These are phyloP conservation scores for Brachyptera risi DNA, from an alignment of 2,888 invertebrate species.

Conservation along the genomic window DNA sequence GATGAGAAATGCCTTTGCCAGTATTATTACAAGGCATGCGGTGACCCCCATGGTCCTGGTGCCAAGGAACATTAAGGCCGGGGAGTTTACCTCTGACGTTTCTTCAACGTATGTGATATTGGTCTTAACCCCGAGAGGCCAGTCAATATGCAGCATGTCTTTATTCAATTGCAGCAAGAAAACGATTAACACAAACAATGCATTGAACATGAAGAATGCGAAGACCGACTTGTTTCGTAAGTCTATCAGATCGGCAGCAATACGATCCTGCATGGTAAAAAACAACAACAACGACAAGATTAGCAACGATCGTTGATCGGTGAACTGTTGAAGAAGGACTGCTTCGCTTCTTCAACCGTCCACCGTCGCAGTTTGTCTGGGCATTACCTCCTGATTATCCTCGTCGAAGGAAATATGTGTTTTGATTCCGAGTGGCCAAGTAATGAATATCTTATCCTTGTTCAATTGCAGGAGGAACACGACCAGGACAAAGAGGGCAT, in stretches of 20 bases:
- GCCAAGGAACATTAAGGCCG: too few species aligned
- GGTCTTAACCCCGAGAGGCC: slow-evolving; percentile 93
- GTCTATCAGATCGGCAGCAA: slow-evolving; percentile 86
- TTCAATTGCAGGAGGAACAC: slow-evolving; percentile 69
- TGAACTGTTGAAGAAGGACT: neutral
- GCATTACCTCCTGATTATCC: slow-evolving; percentile 42
- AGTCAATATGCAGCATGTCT: slow-evolving; percentile 95
- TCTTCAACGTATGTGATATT: slow-evolving; percentile 92
- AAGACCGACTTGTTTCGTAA: slow-evolving; percentile 96
- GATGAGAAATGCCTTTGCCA: neutral
- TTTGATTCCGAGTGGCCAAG: slow-evolving; percentile 62
- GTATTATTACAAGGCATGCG: neutral
- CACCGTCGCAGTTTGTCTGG: too few species aligned
- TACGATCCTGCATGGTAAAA: slow-evolving; percentile 80
- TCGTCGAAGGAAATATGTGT: slow-evolving; percentile 50
- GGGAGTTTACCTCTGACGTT: slow-evolving; percentile 73
- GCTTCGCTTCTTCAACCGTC: too few species aligned
- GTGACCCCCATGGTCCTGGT: neutral
- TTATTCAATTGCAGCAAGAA: slow-evolving; percentile 99
- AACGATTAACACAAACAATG: slow-evolving; percentile 97
- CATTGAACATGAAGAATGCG: slow-evolving; percentile 99
- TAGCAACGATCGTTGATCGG: neutral
- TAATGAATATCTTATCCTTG: slow-evolving; percentile 62
- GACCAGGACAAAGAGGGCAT: slow-evolving; percentile 69
- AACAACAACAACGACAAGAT: too few species aligned